Percentiles rank a stretch among this genome's conserved stretches.
Evolutionary conservation across 1,140 invertebrate species (phyloP).

Genomic region (Zaprionus kolodkinae): DNA sequence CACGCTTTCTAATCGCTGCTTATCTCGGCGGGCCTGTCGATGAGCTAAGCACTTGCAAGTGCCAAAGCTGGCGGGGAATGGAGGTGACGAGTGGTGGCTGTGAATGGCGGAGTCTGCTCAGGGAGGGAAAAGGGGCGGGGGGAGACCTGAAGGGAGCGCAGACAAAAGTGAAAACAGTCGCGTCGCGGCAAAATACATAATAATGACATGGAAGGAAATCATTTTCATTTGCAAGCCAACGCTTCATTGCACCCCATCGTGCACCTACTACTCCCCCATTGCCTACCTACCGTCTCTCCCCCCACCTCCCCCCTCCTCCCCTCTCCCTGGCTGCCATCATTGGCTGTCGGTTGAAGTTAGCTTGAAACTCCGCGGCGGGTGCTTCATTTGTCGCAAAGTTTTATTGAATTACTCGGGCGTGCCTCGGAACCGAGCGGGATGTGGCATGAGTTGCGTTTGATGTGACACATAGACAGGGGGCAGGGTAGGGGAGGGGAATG

Average conservation of each 20-base stretch:
- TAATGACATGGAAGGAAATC: slow-evolving; percentile 83
- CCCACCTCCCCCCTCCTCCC: background rate
- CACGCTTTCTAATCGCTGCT: background rate
- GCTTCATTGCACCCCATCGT: slow-evolving; percentile 42
- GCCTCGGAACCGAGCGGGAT: slow-evolving; percentile 46
- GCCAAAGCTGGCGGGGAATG: background rate
- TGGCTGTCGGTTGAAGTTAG: slow-evolving; percentile 65
- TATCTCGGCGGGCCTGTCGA: slow-evolving; percentile 46
- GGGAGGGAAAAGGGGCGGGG: background rate
- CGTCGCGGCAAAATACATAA: slow-evolving; percentile 65
- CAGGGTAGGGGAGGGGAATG: background rate
- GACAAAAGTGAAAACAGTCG: slow-evolving; percentile 76
- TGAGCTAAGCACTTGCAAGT: slow-evolving; percentile 59
- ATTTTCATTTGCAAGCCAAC: slow-evolving; percentile 78
- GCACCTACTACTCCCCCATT: background rate
- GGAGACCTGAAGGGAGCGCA: slow-evolving; percentile 19
- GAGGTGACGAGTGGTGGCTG: background rate
- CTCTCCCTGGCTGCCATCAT: slow-evolving; percentile 1
- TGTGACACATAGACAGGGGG: slow-evolving; percentile 38
- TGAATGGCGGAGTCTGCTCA: background rate
- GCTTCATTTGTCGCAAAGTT: slow-evolving; percentile 82
- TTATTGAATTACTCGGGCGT: slow-evolving; percentile 81
- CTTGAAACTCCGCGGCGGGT: slow-evolving; percentile 47
- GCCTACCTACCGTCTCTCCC: background rate
- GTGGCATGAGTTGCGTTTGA: slow-evolving; percentile 53